Percentiles rank a stretch among this genome's conserved stretches.
Evolutionary conservation across 1,140 invertebrate genomes (phyloP).

Genomic region (Brachystomella parvula): DNA sequence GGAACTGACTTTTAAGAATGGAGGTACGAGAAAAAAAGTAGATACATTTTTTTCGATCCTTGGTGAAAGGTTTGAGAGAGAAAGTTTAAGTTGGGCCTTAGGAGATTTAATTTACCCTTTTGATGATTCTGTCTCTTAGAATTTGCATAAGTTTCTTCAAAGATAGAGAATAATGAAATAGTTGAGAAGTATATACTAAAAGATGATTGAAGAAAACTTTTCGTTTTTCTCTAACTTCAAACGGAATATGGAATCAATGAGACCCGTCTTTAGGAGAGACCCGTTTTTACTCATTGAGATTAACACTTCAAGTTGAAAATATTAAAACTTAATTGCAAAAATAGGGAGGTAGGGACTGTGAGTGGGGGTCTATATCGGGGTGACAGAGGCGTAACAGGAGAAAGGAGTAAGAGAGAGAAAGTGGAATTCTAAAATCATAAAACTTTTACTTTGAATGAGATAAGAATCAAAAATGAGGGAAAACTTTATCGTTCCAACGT

Average conservation of each 20-base stretch:
- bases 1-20: too few relatives aligned
- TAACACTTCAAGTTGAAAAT: background rate
- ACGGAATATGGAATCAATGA: background rate
- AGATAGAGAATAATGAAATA: background rate
- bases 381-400: background rate
- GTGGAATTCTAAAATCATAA: slow-evolving; percentile 1
- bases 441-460: slow-evolving; percentile 7
- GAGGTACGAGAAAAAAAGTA: too few relatives aligned
- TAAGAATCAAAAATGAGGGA: slow-evolving; percentile 10
- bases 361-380: too few relatives aligned
- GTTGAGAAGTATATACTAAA: background rate
- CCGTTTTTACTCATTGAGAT: background rate
- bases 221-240: slow-evolving; percentile 5
- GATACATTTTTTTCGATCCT: too few relatives aligned
- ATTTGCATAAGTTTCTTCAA: slow-evolving; percentile 8
- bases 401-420: background rate
- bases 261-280: background rate
- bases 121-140: background rate
- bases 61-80: too few relatives aligned
- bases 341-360: background rate
- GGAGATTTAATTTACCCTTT: too few relatives aligned
- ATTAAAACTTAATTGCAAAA: background rate
- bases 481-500: slow-evolving; percentile 10
- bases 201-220: background rate
- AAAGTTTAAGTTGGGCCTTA: too few relatives aligned